phyloP scores from a whole-genome alignment of 2,797 vertebrate species.

The Spinibarbus caldwelli region DNA sequence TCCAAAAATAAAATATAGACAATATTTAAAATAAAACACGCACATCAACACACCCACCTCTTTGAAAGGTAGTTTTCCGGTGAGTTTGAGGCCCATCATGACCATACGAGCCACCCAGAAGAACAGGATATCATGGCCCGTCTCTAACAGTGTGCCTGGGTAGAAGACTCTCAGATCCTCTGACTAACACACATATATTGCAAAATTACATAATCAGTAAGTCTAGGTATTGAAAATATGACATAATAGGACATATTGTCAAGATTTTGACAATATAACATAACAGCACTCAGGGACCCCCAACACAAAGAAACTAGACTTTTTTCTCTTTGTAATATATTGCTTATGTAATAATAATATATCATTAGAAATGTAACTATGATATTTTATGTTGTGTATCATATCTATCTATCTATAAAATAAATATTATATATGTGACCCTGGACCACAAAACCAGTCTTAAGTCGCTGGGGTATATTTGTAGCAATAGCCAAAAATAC shows the following conservation, averaged over 20 bases:
- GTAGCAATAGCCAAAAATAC: no score
- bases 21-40: neutral
- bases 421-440: no score
- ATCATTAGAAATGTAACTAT: neutral
- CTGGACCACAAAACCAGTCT: no score
- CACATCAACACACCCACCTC: conserved; percentile 75
- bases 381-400: neutral
- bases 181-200: conserved; percentile 67
- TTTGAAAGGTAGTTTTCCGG: conserved; percentile 88
- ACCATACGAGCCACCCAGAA: conserved; percentile 97
- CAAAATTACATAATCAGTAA: neutral
- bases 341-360: neutral
- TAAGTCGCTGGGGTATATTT: no score
- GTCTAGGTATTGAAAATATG: neutral
- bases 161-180: conserved; percentile 90
- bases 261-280: neutral
- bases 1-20: neutral
- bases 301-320: neutral
- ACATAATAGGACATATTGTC: neutral
- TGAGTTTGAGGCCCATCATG: conserved; percentile 92
- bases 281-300: neutral
- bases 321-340: neutral
- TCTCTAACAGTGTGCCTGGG: conserved; percentile 90
- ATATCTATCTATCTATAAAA: neutral
- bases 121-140: conserved; percentile 93